Conservation (phyloP, 2,888 invertebrate genomes). For the Nomada ruficornis region DNA sequence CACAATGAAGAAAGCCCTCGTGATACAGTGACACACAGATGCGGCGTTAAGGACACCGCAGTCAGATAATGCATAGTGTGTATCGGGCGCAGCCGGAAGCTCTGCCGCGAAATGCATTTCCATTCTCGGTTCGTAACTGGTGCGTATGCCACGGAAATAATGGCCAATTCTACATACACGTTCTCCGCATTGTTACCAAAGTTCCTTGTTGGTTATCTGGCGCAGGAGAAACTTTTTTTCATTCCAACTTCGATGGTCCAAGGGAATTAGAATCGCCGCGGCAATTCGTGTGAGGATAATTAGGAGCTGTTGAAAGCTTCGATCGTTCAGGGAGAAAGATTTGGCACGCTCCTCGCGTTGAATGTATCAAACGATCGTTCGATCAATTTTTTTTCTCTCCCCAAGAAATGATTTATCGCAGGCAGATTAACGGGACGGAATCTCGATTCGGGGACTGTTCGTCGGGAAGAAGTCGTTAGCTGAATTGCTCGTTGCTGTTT, state of each 20-base stretch:
- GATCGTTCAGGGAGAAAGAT: too few species aligned
- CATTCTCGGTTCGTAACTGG: constrained; percentile 51
- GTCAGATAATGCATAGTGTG: constrained; percentile 34
- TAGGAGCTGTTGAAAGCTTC: too few species aligned
- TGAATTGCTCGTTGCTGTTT: background rate
- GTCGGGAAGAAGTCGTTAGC: too few species aligned
- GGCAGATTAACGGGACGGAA: too few species aligned
- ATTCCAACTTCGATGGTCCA: constrained; percentile 5
- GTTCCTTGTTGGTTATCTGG: constrained; percentile 25
- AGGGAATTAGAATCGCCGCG: too few species aligned
- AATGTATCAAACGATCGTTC: constrained; percentile 5
- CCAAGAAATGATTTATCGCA: too few species aligned
- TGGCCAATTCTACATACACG: constrained; percentile 45
- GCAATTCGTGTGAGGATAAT: too few species aligned
- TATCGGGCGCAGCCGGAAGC: constrained; percentile 54
- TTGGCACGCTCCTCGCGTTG: background rate
- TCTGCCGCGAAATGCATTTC: constrained; percentile 49
- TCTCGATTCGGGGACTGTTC: too few species aligned
- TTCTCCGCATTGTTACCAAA: constrained; percentile 29
- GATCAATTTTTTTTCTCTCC: background rate
- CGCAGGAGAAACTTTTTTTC: constrained; percentile 41
- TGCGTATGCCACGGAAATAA: constrained; percentile 51
- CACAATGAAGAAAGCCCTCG: background rate
- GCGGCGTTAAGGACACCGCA: constrained; percentile 1
- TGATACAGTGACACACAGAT: constrained; percentile 19